Evolutionary conservation across 2,797 vertebrate species (phyloP).

Genomic region (Halcyon chelicuti): DNA sequence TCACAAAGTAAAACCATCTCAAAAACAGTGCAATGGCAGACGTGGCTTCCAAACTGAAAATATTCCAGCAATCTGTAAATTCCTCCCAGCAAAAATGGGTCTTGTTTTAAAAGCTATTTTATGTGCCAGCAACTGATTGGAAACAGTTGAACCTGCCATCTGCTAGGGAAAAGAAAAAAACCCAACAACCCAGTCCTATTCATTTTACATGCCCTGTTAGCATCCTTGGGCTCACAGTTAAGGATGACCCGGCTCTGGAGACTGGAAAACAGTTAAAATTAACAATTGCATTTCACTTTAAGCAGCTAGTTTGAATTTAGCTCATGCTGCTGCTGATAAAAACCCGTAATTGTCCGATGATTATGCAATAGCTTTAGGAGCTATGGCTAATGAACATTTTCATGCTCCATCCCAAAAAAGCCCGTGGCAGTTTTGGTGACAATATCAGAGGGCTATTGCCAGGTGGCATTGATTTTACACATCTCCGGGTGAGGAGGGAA

Average conservation of each 20-base stretch:
- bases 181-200: neutral
- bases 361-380: neutral
- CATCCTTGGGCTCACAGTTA: neutral
- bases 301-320: neutral
- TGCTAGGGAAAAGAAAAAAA: neutral
- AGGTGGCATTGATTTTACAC: neutral
- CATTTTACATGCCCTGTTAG: neutral
- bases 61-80: conserved; percentile 11
- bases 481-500: neutral
- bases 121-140: neutral
- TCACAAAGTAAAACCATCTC: neutral
- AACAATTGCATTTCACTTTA: neutral
- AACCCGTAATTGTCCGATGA: neutral
- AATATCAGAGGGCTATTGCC: neutral
- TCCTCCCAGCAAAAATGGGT: neutral
- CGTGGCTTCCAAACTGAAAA: neutral
- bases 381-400: neutral
- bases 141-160: conserved; percentile 32
- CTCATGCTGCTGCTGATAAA: neutral
- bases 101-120: neutral
- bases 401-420: neutral
- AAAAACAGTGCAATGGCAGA: neutral
- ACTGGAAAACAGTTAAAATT: neutral
- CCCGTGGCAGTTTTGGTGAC: neutral
- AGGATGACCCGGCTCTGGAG: neutral